Evolutionary conservation across 2,113 vertebrate genomes (phyloP), one percentile per base, ranked within the genome.

Genomic region (Alosa alosa): DNA sequence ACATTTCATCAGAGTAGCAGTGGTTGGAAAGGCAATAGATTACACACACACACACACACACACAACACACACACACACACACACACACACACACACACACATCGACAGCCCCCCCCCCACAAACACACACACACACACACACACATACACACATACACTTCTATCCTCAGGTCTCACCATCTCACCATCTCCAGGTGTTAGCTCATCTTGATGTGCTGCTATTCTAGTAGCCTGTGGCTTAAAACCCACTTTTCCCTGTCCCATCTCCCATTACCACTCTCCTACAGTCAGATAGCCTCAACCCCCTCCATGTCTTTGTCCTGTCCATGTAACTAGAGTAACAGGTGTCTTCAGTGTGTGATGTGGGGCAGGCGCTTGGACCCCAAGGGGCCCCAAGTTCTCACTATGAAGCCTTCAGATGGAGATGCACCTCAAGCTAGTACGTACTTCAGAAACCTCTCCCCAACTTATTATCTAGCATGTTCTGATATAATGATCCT

Each of bases 41-140:
- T 87, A 20, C 45, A 47, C 82, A 36, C 82, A 57, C 25, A 83
- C 82, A 60, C 18, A 46, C 41, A 46, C 64, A 72, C 25, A 36
- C 64, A 72, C 64, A 82, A 72, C 25, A 36, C 64, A 72, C 64
- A 82, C 81, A 45, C 81, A 49, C 81, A 82, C 81, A 82, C 81
- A 82, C 81, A 82, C 81, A 82, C 81, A 82, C 81, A 83, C 81
- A 82, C 81, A 82, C 44, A 46, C 81, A 57, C 55, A 57, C 55
- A 57, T 31, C 31, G 31, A 31, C 31, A 31, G 31, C 31, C 31
- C 1, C 31, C 31, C 31, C 31, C 31, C 31, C 31, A 57, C 55
- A 57, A 4, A 57, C 55, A 57, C 55, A 57, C 55, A 57, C 55
- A 57, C 55, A 57, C 55, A 57, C 55, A 57, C 55, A 57, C 55